These are phyloP conservation scores for Apotomis capreana DNA, from an alignment of 2,888 invertebrate species.

Conservation along the genomic window DNA sequence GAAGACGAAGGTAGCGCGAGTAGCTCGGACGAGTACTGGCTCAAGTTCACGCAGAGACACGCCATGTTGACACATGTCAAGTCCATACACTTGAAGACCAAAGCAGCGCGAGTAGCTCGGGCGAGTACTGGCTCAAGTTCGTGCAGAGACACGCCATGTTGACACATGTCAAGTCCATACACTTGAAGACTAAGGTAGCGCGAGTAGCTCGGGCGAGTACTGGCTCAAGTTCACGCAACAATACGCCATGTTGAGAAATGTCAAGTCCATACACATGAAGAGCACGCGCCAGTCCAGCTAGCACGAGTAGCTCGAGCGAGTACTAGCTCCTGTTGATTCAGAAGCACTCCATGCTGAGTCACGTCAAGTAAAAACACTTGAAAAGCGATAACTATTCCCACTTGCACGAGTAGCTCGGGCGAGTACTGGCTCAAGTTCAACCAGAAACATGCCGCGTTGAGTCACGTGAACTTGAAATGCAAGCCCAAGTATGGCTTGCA, in stretches of 20 bases:
- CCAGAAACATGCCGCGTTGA: too few relatives aligned
- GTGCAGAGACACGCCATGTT: constrained; percentile 48
- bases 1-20: constrained; percentile 30
- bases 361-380: constrained; percentile 43
- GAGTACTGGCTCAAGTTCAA: constrained; percentile 43
- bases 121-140: constrained; percentile 26
- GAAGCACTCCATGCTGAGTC: constrained; percentile 46
- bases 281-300: too few relatives aligned
- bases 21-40: neutral
- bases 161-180: constrained; percentile 46
- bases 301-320: constrained; percentile 28
- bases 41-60: neutral
- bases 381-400: neutral
- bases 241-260: too few relatives aligned
- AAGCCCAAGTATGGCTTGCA: neutral
- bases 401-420: constrained; percentile 5
- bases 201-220: neutral
- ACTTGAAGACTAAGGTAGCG: constrained; percentile 19
- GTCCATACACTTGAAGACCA: constrained; percentile 34
- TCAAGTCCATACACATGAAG: too few relatives aligned
- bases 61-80: constrained; percentile 46
- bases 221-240: too few relatives aligned
- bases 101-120: neutral
- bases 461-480: too few relatives aligned
- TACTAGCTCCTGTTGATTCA: too few relatives aligned